Percentiles rank a stretch among this genome's conserved stretches.
phyloP scores from a whole-genome alignment of 92 coral and sea anemone species.

The Virgularia gustaviana region DNA sequence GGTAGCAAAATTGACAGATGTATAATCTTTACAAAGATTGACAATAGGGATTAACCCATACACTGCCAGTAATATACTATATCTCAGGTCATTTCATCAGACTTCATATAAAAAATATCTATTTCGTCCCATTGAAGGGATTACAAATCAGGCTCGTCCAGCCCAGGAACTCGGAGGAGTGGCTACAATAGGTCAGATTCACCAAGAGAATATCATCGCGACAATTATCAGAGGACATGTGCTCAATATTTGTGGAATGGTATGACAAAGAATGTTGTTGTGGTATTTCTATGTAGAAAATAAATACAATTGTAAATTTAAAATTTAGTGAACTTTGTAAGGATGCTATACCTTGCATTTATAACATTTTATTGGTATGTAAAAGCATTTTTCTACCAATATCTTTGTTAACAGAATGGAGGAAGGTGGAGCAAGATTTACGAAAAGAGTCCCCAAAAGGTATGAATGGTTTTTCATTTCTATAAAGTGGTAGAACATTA shows the following conservation, averaged over 20 bases:
- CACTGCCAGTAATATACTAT: too few relatives aligned
- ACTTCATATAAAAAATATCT: neutral
- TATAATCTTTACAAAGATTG: too few relatives aligned
- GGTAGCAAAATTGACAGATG: too few relatives aligned
- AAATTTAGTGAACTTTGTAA: neutral
- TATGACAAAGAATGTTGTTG: too few relatives aligned
- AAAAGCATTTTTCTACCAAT: too few relatives aligned
- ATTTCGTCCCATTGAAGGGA: neutral
- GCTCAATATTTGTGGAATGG: slow-evolving; percentile 1
- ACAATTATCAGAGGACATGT: neutral
- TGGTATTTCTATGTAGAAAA: too few relatives aligned
- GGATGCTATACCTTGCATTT: too few relatives aligned
- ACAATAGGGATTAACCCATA: too few relatives aligned
- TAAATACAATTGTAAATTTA: neutral
- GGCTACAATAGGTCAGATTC: neutral
- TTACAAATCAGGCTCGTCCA: slow-evolving; percentile 26
- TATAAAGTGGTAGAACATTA: too few relatives aligned
- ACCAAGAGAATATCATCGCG: slow-evolving; percentile 1
- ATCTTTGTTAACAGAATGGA: slow-evolving; percentile 14
- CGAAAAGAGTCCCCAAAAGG: slow-evolving; percentile 3
- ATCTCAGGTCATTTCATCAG: too few relatives aligned
- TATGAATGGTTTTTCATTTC: neutral
- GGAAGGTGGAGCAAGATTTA: slow-evolving; percentile 26
- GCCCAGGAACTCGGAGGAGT: slow-evolving; percentile 16
- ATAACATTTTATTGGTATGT: too few relatives aligned